Evolutionary conservation across 1,140 invertebrate species (phyloP).

Genomic region (Rhysida immarginata): DNA sequence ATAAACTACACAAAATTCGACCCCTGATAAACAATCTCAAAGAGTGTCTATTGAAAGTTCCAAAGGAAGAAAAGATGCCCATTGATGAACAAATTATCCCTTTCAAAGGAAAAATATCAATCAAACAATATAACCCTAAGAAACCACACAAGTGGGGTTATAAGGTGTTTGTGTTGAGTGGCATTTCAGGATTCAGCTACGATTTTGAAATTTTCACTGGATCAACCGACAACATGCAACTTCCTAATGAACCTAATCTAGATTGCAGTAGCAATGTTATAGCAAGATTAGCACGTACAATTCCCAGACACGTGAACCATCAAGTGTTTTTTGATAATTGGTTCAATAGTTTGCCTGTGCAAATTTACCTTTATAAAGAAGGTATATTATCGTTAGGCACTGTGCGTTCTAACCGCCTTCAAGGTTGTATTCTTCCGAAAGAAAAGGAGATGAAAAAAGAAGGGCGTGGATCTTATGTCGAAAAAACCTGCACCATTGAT

Average conservation of each 20-base stretch:
- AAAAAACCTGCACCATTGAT: no score
- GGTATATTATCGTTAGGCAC: no score
- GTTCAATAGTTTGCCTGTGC: no score
- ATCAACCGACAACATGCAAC: slow-evolving; percentile 8
- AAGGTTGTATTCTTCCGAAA: no score
- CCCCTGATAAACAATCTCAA: not conserved
- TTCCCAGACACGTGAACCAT: no score
- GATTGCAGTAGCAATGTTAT: slow-evolving; percentile 16
- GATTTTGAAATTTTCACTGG: slow-evolving; percentile 19
- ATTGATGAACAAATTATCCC: slow-evolving; percentile 31
- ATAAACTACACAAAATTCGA: slow-evolving; percentile 4
- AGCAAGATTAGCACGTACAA: slow-evolving; percentile 10
- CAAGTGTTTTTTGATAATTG: no score
- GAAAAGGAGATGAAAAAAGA: no score
- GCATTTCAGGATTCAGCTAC: slow-evolving; percentile 14
- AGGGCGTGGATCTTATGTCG: no score
- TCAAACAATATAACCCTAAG: slow-evolving; percentile 21
- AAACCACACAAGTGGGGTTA: slow-evolving; percentile 20
- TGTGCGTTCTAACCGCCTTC: no score
- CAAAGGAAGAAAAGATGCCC: not conserved
- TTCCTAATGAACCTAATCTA: slow-evolving; percentile 11
- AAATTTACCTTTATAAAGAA: no score
- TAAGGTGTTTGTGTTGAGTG: slow-evolving; percentile 15
- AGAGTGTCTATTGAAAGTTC: not conserved
- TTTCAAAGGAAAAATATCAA: slow-evolving; percentile 27